Percentiles rank a stretch among this genome's conserved stretches.
These are phyloP conservation scores for Doryteuthis pealeii DNA, from an alignment of 1,140 invertebrate species.

Conservation along the genomic window DNA sequence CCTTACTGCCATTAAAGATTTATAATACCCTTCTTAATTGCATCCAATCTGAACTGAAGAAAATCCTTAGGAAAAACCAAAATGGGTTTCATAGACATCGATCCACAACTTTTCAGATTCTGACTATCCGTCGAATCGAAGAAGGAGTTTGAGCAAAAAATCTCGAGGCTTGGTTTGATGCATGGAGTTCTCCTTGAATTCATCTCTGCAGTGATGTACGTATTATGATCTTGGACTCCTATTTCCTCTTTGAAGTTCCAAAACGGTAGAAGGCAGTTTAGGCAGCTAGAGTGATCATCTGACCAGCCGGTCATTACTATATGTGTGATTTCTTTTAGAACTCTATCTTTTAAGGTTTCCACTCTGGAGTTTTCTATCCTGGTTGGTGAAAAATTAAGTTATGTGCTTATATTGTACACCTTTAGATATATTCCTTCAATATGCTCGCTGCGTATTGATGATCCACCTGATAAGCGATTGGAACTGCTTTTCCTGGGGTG, in stretches of 20 bases:
- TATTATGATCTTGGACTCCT: constrained; percentile 10
- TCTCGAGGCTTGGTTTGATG: constrained; percentile 29
- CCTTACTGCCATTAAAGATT: too few species aligned
- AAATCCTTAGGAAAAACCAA: too few species aligned
- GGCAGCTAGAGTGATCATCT: background rate
- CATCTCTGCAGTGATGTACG: constrained; percentile 17
- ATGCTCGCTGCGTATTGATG: background rate
- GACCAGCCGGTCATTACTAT: background rate
- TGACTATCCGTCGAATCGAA: too few species aligned
- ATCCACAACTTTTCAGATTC: too few species aligned
- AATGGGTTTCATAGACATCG: too few species aligned
- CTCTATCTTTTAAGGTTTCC: too few species aligned
- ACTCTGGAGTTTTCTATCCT: too few species aligned
- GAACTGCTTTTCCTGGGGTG: constrained; percentile 28
- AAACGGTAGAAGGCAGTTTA: constrained; percentile 2
- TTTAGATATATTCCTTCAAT: background rate
- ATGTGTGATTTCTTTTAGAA: too few species aligned
- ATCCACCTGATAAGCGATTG: constrained; percentile 29
- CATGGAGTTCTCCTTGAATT: constrained; percentile 29
- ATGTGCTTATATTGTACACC: background rate
- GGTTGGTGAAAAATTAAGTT: constrained; percentile 7
- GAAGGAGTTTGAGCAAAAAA: too few species aligned
- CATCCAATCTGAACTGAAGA: too few species aligned
- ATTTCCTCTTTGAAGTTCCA: constrained; percentile 14
- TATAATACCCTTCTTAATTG: too few species aligned